These are phyloP conservation scores for Pteronotus mesoamericanus DNA, from an alignment of 2,797 vertebrate species.

Conservation along the genomic window DNA sequence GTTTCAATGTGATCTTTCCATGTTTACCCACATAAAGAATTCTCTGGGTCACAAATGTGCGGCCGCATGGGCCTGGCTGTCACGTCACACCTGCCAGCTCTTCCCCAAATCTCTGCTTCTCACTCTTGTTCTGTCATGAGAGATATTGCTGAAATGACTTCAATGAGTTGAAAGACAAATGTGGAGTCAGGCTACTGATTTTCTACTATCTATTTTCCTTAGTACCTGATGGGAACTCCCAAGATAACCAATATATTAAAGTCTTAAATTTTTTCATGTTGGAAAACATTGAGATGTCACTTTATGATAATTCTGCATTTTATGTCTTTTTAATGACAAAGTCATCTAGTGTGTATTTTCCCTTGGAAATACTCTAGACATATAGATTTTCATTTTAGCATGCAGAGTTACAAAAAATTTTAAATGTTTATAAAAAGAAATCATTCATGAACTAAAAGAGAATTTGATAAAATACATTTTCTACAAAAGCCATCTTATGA, in stretches of 20 bases:
- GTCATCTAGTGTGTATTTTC: constrained; percentile 57
- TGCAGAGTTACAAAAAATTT: constrained; percentile 26
- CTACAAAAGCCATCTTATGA: background rate
- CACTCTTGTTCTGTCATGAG: constrained; percentile 43
- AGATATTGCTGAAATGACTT: background rate
- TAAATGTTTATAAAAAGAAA: constrained; percentile 60
- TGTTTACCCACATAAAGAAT: constrained; percentile 21
- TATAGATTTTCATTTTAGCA: constrained; percentile 54
- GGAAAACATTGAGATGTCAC: constrained; percentile 56
- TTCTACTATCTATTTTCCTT: constrained; percentile 36
- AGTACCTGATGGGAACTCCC: background rate
- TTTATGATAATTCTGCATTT: constrained; percentile 53
- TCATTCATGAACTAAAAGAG: constrained; percentile 44
- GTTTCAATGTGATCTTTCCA: background rate
- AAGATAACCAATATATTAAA: constrained; percentile 21
- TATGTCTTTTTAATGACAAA: constrained; percentile 68
- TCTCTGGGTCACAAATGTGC: background rate
- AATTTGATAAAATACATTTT: constrained; percentile 50
- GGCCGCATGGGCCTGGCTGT: constrained; percentile 55
- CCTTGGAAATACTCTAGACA: constrained; percentile 20
- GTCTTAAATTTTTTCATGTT: background rate
- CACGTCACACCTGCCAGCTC: constrained; percentile 62
- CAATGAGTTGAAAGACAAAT: constrained; percentile 57
- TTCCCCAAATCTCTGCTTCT: background rate
- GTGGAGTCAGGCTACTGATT: constrained; percentile 8